Evolutionary conservation across 2,113 vertebrate genomes (phyloP), one percentile per base, ranked within the genome.

Genomic region (Arenaria interpres): DNA sequence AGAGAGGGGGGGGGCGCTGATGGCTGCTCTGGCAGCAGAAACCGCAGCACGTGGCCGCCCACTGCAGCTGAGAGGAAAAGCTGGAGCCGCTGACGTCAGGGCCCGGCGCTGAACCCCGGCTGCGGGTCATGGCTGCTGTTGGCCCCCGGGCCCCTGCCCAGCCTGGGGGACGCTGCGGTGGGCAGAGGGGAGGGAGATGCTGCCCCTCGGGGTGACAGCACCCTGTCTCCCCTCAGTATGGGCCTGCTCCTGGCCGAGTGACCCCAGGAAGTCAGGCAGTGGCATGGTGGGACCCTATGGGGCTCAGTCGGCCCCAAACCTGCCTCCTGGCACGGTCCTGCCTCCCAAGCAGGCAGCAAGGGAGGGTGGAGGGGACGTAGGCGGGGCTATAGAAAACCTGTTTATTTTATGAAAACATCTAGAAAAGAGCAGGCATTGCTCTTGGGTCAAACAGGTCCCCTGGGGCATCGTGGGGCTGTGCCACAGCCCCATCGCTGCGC

Each of bases 401-500:
- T 97, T 95, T 92, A 71, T 92, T 94, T 63, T 88, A 90, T 9
- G 92, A 95, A 76, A 89, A 78, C 39, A 23, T 59, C 54, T 91
- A 90, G 90, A 80, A 83, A 82, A 82, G 48, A 50, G 15, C 35
- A 80, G 67, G 11, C 1, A 0, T 10, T 11, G 16, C 73, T 64
- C 53, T 37, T 0, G 5, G 59, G 22, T 80, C 91, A 71, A 56
- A 37, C 85, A 64, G 83, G 54, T 54, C 72, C 69, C 46, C 37
- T 4, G 50, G 21, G 21, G 14, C 0, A 3, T 7, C 1, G 2
- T 6, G 4, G 76, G 20, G 73, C 75, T 51, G 23, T 43, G 30
- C 48, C 3, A 3, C 62, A 63, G 30, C 77, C 46, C 21, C 72
- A 16, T 6, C 8, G 53, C 28, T 5, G 0, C 0, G 1, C 35